phyloP scores from a whole-genome alignment of 2,888 invertebrate genomes.

The Orthosia incerta region DNA sequence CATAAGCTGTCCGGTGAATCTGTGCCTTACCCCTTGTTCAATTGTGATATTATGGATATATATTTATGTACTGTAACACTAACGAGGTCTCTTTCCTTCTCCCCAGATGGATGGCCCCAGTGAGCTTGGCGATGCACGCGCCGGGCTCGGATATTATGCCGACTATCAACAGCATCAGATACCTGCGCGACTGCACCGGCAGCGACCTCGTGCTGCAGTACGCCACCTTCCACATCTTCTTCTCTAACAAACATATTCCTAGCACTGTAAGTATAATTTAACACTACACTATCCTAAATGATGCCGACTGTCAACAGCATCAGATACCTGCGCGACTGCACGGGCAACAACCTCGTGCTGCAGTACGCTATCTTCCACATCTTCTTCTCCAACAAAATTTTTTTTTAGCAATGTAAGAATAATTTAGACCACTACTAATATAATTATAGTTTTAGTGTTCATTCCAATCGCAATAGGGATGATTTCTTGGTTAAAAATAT shows the following conservation, averaged over 20 bases:
- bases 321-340: conserved; percentile 95
- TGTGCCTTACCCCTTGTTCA: not conserved
- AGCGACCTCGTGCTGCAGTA: conserved; percentile 93
- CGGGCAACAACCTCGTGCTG: conserved; percentile 93
- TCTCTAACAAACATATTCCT: conserved; percentile 96
- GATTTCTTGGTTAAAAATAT: no score
- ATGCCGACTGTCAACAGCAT: conserved; percentile 94
- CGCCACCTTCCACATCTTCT: conserved; percentile 97
- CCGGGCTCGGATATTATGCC: conserved; percentile 95
- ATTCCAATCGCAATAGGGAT: not conserved
- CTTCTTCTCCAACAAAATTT: conserved; percentile 96
- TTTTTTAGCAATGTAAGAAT: conserved; percentile 92
- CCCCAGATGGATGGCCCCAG: conserved; percentile 95
- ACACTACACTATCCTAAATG: conserved; percentile 86
- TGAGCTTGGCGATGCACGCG: conserved; percentile 96
- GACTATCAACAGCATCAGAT: conserved; percentile 95
- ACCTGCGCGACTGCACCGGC: conserved; percentile 94
- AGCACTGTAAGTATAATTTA: conserved; percentile 78
- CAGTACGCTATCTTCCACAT: conserved; percentile 97
- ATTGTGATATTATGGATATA: not conserved
- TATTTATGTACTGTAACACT: not conserved
- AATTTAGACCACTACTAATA: not conserved
- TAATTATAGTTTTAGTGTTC: not conserved
- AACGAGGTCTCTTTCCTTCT: conserved; percentile 29
- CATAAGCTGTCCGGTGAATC: not conserved